A percentile compares a stretch with the other conserved stretches of the same genome.
These are phyloP conservation scores for Odontamblyopus lacepedii DNA, from an alignment of 2,797 vertebrate genomes.

Conservation along the genomic window DNA sequence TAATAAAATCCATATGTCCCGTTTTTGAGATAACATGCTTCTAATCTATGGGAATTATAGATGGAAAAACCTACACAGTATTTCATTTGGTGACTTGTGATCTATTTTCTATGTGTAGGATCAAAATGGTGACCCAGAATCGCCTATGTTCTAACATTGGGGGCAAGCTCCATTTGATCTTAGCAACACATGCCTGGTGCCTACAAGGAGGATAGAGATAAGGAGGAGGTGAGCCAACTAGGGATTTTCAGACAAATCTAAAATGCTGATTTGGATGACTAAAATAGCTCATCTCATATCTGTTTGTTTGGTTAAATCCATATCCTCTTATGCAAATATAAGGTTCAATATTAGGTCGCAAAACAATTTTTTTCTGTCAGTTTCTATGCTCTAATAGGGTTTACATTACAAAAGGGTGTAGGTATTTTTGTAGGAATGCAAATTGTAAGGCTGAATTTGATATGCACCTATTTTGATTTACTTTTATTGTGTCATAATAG, in stretches of 20 bases:
- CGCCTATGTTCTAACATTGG: constrained; percentile 34
- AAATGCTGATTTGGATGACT: constrained; percentile 3
- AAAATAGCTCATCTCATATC: background rate
- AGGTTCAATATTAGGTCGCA: background rate
- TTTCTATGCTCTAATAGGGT: background rate
- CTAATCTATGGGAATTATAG: constrained; percentile 59
- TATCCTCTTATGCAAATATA: constrained; percentile 1
- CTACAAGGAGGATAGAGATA: background rate
- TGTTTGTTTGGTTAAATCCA: background rate
- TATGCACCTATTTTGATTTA: background rate
- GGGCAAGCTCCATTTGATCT: constrained; percentile 8
- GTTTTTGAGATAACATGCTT: constrained; percentile 38
- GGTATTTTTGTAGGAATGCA: background rate
- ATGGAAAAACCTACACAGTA: constrained; percentile 30
- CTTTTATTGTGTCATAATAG: background rate
- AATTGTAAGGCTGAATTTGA: background rate
- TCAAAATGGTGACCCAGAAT: constrained; percentile 27
- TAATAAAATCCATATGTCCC: constrained; percentile 22
- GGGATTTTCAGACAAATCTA: constrained; percentile 13
- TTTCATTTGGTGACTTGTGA: constrained; percentile 17
- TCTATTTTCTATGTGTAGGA: background rate
- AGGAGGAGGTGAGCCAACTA: background rate
- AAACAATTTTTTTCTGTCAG: background rate
- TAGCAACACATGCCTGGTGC: background rate
- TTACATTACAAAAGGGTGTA: background rate